Conservation (phyloP, 1,140 invertebrate genomes). For the Bombyx mandarina region DNA sequence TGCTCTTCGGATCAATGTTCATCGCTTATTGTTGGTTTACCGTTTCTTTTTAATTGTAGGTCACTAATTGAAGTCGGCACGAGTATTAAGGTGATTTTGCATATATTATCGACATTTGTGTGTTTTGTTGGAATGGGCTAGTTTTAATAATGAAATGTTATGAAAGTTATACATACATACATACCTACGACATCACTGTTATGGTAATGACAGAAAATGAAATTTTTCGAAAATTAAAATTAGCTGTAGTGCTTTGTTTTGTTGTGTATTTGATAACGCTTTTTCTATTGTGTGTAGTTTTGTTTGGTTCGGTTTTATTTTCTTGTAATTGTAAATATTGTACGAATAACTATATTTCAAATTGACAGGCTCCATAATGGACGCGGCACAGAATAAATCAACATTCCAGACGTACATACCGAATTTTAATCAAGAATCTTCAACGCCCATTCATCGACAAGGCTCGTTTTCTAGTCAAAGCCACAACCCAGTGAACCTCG, state of each 20-base stretch:
- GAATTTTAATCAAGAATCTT: slow-evolving; percentile 34
- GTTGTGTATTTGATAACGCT: too few species aligned
- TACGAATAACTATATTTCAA: neutral
- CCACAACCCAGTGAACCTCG: slow-evolving; percentile 32
- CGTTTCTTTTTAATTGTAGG: slow-evolving; percentile 23
- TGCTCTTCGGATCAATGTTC: neutral
- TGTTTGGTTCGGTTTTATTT: too few species aligned
- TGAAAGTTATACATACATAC: too few species aligned
- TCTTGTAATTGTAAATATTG: neutral
- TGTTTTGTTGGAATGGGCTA: too few species aligned
- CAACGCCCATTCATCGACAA: slow-evolving; percentile 35
- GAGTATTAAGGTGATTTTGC: too few species aligned
- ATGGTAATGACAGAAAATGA: too few species aligned
- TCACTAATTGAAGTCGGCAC: slow-evolving; percentile 21
- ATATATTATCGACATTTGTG: too few species aligned
- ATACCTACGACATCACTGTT: too few species aligned
- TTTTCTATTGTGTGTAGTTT: too few species aligned
- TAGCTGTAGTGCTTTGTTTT: too few species aligned
- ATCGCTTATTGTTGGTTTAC: neutral
- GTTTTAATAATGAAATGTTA: too few species aligned
- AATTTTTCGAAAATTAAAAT: too few species aligned
- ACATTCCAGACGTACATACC: slow-evolving; percentile 66
- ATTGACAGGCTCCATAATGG: slow-evolving; percentile 70
- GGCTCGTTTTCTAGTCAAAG: slow-evolving; percentile 36
- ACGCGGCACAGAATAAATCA: slow-evolving; percentile 72